Conservation (phyloP, 2,888 invertebrate species). For the Sinodicranocentrus sp. region DNA sequence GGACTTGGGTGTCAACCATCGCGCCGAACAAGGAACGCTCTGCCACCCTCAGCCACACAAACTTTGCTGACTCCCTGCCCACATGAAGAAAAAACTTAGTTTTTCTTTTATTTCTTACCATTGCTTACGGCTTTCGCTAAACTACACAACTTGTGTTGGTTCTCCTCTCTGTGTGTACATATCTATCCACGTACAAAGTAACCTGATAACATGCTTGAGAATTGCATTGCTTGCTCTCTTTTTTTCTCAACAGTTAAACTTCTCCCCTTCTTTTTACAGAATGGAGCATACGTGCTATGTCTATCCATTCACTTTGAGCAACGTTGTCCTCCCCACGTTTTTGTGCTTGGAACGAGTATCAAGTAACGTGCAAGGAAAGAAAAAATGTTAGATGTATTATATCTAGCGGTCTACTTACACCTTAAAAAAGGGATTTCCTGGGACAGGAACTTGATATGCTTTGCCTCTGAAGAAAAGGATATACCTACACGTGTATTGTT, state of each 20-base stretch:
- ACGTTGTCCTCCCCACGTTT: neutral
- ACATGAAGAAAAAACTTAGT: conserved; percentile 66
- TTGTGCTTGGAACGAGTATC: conserved; percentile 5
- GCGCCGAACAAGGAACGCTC: conserved; percentile 76
- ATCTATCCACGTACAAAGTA: too few species aligned
- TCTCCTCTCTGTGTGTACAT: neutral
- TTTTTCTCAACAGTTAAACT: conserved; percentile 15
- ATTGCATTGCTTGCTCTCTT: conserved; percentile 38
- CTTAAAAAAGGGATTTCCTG: conserved; percentile 58
- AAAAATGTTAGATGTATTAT: too few species aligned
- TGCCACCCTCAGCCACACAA: conserved; percentile 77
- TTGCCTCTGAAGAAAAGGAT: neutral
- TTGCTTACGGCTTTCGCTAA: conserved; percentile 54
- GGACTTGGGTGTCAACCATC: conserved; percentile 77
- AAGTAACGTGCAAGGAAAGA: neutral
- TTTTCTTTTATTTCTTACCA: conserved; percentile 38
- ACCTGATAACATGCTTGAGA: conserved; percentile 35
- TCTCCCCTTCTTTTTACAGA: neutral
- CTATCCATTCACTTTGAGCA: too few species aligned
- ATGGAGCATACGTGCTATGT: too few species aligned
- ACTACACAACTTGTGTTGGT: neutral
- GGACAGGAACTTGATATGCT: conserved; percentile 56
- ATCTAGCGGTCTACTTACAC: conserved; percentile 42
- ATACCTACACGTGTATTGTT: neutral
- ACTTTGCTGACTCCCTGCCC: conserved; percentile 68